Base-by-base conservation (phyloP, 2,797 vertebrate genomes). In the Gymnocypris eckloni region DNA sequence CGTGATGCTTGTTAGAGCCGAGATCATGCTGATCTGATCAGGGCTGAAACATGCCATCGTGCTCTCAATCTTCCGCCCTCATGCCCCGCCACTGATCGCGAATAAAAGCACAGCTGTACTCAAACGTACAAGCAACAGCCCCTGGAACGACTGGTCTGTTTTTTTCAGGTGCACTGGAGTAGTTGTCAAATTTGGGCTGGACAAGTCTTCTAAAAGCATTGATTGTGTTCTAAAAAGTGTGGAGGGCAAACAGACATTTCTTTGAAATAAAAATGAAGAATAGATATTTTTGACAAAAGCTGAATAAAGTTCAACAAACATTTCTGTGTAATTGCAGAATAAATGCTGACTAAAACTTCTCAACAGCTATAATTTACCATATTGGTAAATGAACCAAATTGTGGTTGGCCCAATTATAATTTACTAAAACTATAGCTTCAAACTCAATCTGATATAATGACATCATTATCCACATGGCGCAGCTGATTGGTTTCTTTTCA, bases 41-140 rank as follows among this genome's bases (percentile, higher is more conserved):
- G 83, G 13, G 71, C 56, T 39, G 71, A 66, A 59, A 76, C 22
- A 41, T 45, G 10, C 22, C 50, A 71, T 15, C 33, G 16, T 8
- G 9, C 33, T 71, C 37, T 41, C 52, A 6, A 39, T 66, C 82
- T 48, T 66, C 13, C 41, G 52, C 56, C 25, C 2, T 13, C 71
- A n/a, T 64, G 70, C 70, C 70, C 56, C 15, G 43, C 28, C 43
- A 50, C 71, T 66, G 72, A 83, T 15, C 43, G 2, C 1, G 5
- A 66, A 83, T 83, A 83, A 83, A 76, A 66, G 43, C 56, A 18
- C 82, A 83, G 56, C 71, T 83, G 82, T 45, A 22, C 8, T 22
- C 22, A 4, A 20, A 39, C 11, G 70, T 3, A 48, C 54, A 56
- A 4, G 7, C 25, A 8, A 66, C 25, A 22, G 28, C 81, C 75